phyloP scores from a whole-genome alignment of 2,113 vertebrate genomes.

The Collichthys lucidus region DNA sequence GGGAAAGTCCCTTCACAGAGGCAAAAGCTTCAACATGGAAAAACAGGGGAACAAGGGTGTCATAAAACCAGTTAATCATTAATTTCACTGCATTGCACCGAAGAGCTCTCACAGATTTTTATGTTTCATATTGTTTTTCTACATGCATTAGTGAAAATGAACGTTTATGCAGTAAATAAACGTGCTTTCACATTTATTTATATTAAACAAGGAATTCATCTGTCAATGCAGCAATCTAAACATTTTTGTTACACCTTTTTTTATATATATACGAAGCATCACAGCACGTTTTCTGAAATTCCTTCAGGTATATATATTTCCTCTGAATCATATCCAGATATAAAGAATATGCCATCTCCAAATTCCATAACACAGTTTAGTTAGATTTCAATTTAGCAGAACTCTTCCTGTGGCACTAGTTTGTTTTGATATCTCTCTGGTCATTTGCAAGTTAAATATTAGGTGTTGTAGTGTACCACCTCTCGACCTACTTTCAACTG shows the following conservation, averaged over 20 bases:
- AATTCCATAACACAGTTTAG: not conserved
- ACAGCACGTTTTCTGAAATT: not conserved
- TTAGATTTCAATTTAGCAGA: not conserved
- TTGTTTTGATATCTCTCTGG: not conserved
- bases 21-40: conserved; percentile 6
- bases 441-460: conserved; percentile 65
- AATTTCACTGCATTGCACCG: not conserved
- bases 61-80: conserved; percentile 24
- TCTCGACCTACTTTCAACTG: not conserved
- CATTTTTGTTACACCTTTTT: not conserved
- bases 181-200: not conserved
- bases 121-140: not conserved
- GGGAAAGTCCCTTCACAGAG: conserved; percentile 34
- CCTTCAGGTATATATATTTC: not conserved
- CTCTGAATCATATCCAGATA: too few species aligned
- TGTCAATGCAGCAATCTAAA: not conserved
- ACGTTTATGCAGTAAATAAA: not conserved
- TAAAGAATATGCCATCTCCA: not conserved
- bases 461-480: not conserved
- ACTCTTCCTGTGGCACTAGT: not conserved
- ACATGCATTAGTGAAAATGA: not conserved
- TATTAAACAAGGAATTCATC: not conserved
- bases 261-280: not conserved
- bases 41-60: not conserved
- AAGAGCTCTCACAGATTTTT: not conserved